Evolutionary conservation across 2,888 invertebrate genomes (phyloP), one percentile per base, ranked within the genome.

Genomic region (Napeogenes inachia): DNA sequence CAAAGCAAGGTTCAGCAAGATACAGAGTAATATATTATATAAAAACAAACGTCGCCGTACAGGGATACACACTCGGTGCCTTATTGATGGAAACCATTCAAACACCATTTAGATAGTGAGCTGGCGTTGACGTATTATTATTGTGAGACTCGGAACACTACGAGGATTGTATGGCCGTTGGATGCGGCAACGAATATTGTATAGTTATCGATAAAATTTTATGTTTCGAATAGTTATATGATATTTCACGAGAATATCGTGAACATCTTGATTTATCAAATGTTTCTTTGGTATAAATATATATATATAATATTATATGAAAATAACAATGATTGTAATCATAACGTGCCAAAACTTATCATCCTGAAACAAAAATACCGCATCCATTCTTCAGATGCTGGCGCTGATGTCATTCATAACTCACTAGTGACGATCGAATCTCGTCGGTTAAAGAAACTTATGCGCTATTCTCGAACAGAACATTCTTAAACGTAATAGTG

Each of bases 61-160:
- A 78, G 84, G 83, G 85, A 77, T 80, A 82, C 89, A 82, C 89
- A 87, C 87, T 87, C 83, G 78, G 75, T 71, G 73, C 70, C 77
- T 82, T 88, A 88, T 89, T 91, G 91, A 91, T 89, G 89, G 89
- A 89, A 85, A 84, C 87, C 82, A 87, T 87, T 87, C 89, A 87
- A 86, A 87, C 81, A 79, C 82, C 87, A 81, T 90, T 90, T 88
- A 89, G 90, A 90, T 90, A 90, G 82, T 76, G 76, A 64, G 68
- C 69, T 85, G 89, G 83, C 89, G 81, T 82, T 88, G 89, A 89
- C 86, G 83, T 84, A 88, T 88, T 84, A 85, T 88, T 86, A 87
- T 87, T 78, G 81, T 80, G 73, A 70, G 72, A 72, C 71, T 68
- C 71, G 61, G 56, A 59, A 57, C 60, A 53, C 57, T 59, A 53